These are phyloP conservation scores for Palloptera scutellata DNA, from an alignment of 2,888 invertebrate genomes.

Conservation along the genomic window DNA sequence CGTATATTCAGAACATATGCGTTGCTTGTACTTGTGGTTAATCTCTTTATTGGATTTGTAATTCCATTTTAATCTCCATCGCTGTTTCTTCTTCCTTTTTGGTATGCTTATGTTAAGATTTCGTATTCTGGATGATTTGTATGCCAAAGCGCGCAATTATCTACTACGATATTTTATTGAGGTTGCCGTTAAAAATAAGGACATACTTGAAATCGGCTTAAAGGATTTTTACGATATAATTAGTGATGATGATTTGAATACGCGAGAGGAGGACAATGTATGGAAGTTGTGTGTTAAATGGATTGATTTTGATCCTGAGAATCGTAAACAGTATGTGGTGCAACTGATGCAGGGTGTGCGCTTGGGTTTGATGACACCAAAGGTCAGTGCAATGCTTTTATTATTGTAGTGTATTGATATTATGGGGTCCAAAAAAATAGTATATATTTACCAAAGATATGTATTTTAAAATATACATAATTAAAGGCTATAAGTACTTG, in stretches of 20 bases:
- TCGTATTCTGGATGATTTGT: constrained; percentile 66
- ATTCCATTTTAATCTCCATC: constrained; percentile 28
- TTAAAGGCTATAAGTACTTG: neutral
- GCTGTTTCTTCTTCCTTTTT: neutral
- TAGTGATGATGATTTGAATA: constrained; percentile 84
- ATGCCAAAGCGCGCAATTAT: constrained; percentile 74
- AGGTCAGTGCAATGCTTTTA: constrained; percentile 60
- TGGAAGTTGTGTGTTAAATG: constrained; percentile 88
- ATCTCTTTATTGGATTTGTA: constrained; percentile 16
- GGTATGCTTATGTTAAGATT: constrained; percentile 45
- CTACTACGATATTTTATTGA: constrained; percentile 80
- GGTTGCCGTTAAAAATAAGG: constrained; percentile 76
- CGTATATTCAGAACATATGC: too few relatives aligned
- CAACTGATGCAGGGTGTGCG: constrained; percentile 82
- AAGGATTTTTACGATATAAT: constrained; percentile 80
- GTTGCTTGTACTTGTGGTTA: constrained; percentile 19
- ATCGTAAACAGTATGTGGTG: constrained; percentile 78
- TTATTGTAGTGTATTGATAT: neutral
- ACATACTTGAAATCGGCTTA: constrained; percentile 76
- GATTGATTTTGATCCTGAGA: constrained; percentile 81
- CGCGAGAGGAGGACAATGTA: constrained; percentile 85
- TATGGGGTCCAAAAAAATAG: too few relatives aligned
- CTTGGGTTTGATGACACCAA: constrained; percentile 83
- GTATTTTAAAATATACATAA: too few relatives aligned
- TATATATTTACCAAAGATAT: too few relatives aligned